Evolutionary conservation across 2,113 vertebrate species (phyloP), one percentile per base, ranked within the genome.

Genomic region (Ranitomeya variabilis): DNA sequence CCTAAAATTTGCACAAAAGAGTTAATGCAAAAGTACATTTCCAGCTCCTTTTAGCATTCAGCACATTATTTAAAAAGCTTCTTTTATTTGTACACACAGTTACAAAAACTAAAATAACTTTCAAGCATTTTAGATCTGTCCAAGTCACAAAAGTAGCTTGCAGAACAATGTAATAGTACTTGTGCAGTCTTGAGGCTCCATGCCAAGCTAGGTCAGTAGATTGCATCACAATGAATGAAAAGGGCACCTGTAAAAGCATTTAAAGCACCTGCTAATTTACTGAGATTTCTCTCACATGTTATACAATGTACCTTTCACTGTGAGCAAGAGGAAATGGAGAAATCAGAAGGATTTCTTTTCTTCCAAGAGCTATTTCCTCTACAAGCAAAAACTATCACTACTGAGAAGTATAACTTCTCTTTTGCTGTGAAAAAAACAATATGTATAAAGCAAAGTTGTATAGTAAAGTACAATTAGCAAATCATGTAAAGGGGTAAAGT

Each of bases 241-340:
- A 3, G 66, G 60, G 54, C 66, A 74, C 54, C 83, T 85, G 83
- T 74, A 85, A 85, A 85, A 85, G 23, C 69, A 85, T 59, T 60
- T 74, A 31, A 37, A 76, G 69, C 83, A 85, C 83, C 69, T 85
- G 83, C 26, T 74, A 85, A 85, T 85, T 74, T 85, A 85, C 83
- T 85, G 83, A 85, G 83, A 85, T 74, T 85, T 85, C 60, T 76
- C 83, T 85, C 83, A 85, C 67, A 85, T 85, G 85, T 62, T 54
- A 37, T 59, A 78, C 71, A 86, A n/a, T 77, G 73, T 86, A 77
- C 31, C 23, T 85, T 52, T 77, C 45, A 59, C 57, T 51, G 37
- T 37, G 54, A 77, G n/a, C 55, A 52, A 37, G 55, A 62, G 85
- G 85, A 86, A 76, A 86, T 86, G 31, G 57, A 86, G 71, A 86